These are phyloP conservation scores for Anhinga anhinga DNA, from an alignment of 2,113 vertebrate genomes.

Conservation along the genomic window DNA sequence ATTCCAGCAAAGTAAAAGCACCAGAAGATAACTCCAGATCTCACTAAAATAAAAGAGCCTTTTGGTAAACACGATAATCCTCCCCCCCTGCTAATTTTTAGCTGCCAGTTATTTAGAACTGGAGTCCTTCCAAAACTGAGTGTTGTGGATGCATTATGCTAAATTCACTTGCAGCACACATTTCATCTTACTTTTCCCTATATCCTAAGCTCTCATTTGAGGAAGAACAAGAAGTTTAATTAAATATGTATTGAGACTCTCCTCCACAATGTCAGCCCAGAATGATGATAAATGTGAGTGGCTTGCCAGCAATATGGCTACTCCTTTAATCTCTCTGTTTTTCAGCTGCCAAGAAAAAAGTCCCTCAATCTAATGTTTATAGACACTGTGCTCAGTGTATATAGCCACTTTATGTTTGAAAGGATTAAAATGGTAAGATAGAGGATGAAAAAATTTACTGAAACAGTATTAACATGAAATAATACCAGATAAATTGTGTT, in stretches of 20 bases:
- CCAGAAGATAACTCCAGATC: background rate
- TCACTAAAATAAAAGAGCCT: background rate
- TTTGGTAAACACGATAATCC: background rate
- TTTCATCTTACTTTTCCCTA: background rate
- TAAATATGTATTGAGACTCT: slow-evolving; percentile 50
- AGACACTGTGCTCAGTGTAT: background rate
- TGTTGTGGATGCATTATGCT: background rate
- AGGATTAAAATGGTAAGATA: background rate
- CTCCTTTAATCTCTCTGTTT: slow-evolving; percentile 34
- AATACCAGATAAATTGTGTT: background rate
- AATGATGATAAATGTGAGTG: slow-evolving; percentile 29
- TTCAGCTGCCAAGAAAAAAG: background rate
- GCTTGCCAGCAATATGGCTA: slow-evolving; percentile 6
- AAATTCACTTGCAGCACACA: background rate
- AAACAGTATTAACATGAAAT: background rate
- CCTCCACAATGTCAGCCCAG: background rate
- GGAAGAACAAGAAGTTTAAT: slow-evolving; percentile 67
- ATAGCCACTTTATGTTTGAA: background rate
- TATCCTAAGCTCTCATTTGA: slow-evolving; percentile 21
- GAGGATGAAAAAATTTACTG: background rate
- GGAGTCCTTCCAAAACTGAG: slow-evolving; percentile 18
- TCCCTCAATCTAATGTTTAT: background rate
- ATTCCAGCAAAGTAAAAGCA: background rate
- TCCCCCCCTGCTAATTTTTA: background rate
- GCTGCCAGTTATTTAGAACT: background rate